Evolutionary conservation across 30 jellyfish, hydroid and myxozoan genomes (phyloP).

Genomic region (Sanderia malayensis): DNA sequence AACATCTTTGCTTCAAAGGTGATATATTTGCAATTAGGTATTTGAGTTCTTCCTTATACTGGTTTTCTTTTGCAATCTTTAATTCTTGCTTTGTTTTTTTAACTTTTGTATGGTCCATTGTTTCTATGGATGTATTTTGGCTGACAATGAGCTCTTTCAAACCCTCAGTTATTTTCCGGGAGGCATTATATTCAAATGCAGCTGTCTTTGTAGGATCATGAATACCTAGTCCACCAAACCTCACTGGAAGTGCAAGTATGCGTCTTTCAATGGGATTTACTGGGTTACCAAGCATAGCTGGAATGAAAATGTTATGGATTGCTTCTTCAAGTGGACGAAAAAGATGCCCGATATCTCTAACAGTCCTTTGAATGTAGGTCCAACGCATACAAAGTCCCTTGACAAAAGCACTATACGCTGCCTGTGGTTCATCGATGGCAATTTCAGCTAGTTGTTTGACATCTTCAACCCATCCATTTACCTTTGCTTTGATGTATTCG

Average conservation of each 20-base stretch:
- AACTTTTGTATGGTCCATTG: background rate
- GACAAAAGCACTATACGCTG: conserved; percentile 6
- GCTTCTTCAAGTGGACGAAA: background rate
- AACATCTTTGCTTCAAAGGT: background rate
- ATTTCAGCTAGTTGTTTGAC: too few relatives aligned
- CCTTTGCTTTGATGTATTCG: background rate
- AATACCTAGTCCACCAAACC: background rate
- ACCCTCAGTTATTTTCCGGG: background rate
- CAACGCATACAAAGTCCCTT: background rate
- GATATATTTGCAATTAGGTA: background rate
- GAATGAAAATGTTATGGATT: background rate
- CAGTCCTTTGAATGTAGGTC: background rate
- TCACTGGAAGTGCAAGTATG: conserved; percentile 2
- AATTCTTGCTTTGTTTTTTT: background rate
- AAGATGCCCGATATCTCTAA: background rate
- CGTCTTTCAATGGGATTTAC: background rate
- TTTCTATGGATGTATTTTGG: background rate
- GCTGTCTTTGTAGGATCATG: too few relatives aligned
- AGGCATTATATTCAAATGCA: background rate
- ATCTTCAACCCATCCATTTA: background rate
- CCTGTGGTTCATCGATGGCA: conserved; percentile 2
- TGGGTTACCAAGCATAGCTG: conserved; percentile 1
- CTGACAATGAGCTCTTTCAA: background rate
- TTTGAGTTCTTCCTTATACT: background rate
- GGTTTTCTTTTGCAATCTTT: background rate